phyloP scores from a whole-genome alignment of 2,113 vertebrate genomes.

The Brienomyrus longianalis region DNA sequence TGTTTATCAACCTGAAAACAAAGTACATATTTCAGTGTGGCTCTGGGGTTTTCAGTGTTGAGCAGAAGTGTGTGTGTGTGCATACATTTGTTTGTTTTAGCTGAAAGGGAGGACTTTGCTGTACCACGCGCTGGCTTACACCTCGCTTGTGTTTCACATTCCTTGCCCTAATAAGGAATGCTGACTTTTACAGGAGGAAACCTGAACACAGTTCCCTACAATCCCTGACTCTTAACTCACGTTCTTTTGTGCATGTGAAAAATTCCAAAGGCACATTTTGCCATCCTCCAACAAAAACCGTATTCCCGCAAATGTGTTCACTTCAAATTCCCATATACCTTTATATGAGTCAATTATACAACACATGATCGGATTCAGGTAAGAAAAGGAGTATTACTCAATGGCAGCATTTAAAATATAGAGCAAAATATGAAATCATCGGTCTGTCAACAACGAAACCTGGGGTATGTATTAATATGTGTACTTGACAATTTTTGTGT shows the following conservation, averaged over 20 bases:
- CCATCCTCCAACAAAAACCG: not conserved
- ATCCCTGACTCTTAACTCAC: not conserved
- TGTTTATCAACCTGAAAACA: not conserved
- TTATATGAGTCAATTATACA: not conserved
- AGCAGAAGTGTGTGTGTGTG: not conserved
- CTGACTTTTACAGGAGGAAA: conserved; percentile 34
- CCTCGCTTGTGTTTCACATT: conserved; percentile 49
- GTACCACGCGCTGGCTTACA: conserved; percentile 10
- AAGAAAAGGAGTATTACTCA: not conserved
- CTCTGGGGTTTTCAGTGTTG: not conserved
- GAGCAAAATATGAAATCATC: not conserved
- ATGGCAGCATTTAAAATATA: not conserved
- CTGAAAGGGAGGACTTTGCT: conserved; percentile 13
- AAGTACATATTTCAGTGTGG: not conserved
- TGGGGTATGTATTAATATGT: not conserved
- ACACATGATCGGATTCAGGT: not conserved
- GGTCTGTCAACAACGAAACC: not conserved
- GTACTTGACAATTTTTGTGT: not conserved
- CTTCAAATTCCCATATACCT: not conserved
- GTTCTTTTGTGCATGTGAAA: not conserved
- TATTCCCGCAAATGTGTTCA: not conserved
- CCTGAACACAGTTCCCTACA: conserved; percentile 21
- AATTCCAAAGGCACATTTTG: conserved; percentile 33
- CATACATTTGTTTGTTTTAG: conserved; percentile 1
- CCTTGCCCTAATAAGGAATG: conserved; percentile 55